These are phyloP conservation scores for Prionace glauca DNA, from an alignment of 2,797 vertebrate genomes.

Conservation along the genomic window DNA sequence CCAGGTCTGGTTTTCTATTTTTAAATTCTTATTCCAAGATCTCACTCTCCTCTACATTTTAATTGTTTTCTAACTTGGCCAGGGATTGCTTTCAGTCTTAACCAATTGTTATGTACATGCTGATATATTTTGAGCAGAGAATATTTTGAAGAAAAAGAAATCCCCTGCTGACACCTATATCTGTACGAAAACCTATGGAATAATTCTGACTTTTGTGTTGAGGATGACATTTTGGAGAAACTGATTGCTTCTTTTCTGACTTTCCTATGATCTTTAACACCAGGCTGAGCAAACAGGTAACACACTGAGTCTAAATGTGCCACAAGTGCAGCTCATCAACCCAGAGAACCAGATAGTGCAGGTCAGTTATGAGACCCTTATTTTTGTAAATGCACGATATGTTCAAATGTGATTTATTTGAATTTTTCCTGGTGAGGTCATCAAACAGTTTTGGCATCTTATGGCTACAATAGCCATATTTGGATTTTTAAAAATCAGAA, in stretches of 20 bases:
- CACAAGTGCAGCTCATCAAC: slow-evolving; percentile 97
- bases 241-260: not conserved
- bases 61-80: not conserved
- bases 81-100: not conserved
- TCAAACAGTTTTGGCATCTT: not conserved
- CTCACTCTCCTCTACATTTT: not conserved
- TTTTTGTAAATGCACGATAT: slow-evolving; percentile 30
- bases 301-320: slow-evolving; percentile 83
- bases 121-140: not conserved
- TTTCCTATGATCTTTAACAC: slow-evolving; percentile 43
- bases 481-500: not conserved
- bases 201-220: not conserved
- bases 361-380: slow-evolving; percentile 59
- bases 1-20: not conserved
- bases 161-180: not conserved
- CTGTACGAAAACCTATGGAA: not conserved
- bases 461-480: not conserved
- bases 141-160: not conserved
- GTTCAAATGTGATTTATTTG: slow-evolving; percentile 16
- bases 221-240: not conserved
- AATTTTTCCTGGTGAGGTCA: not conserved
- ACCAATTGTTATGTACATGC: not conserved
- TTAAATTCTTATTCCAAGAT: not conserved
- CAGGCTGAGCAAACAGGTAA: slow-evolving; percentile 78
- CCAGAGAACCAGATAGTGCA: slow-evolving; percentile 98